Evolutionary conservation across 2,888 invertebrate species (phyloP).

Genomic region (Acanthopleura granulata): DNA sequence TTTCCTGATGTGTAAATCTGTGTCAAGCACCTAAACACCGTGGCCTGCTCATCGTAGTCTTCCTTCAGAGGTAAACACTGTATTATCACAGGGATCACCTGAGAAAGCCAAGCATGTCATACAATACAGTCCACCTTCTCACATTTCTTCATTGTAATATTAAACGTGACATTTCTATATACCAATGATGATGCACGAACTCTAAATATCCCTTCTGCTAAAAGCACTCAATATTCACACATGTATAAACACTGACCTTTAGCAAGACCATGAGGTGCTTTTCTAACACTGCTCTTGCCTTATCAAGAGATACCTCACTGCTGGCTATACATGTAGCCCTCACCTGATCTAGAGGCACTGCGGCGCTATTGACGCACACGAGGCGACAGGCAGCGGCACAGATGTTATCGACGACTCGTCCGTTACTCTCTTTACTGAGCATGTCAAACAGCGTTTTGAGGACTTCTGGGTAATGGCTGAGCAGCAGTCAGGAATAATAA

Average conservation of each 20-base stretch:
- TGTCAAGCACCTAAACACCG: conserved; percentile 78
- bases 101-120: conserved; percentile 29
- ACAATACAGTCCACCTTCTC: too few species aligned
- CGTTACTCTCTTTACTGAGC: conserved; percentile 77
- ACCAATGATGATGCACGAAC: too few species aligned
- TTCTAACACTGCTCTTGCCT: too few species aligned
- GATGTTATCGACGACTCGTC: conserved; percentile 81
- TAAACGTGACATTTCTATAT: too few species aligned
- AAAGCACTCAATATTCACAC: too few species aligned
- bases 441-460: conserved; percentile 78
- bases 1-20: conserved; percentile 77
- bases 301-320: too few species aligned
- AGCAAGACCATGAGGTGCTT: too few species aligned
- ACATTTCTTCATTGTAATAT: too few species aligned
- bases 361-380: conserved; percentile 77
- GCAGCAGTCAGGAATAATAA: neutral
- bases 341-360: conserved; percentile 80
- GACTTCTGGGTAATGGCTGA: conserved; percentile 76
- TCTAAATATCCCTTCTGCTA: too few species aligned
- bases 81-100: conserved; percentile 81
- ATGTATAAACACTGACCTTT: too few species aligned
- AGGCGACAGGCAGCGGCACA: conserved; percentile 83
- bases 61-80: conserved; percentile 80
- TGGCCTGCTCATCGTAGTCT: conserved; percentile 81
- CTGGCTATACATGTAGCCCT: conserved; percentile 22